Base-by-base conservation (phyloP, 2,888 invertebrate genomes). In the Panzeria rudis region DNA sequence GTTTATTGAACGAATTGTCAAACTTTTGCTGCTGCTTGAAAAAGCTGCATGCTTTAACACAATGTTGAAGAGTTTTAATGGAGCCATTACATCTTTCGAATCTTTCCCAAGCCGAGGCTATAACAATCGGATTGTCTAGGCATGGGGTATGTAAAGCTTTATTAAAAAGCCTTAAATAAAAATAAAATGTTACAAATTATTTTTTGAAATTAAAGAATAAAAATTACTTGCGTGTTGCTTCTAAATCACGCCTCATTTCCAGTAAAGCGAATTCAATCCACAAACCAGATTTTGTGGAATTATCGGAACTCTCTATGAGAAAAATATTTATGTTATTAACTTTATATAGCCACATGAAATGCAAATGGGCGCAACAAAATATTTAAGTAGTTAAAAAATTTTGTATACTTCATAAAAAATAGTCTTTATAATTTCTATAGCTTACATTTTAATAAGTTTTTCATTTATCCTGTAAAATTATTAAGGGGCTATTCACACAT, bases 221-320 rank as follows among this genome's bases (percentile, higher is more conserved):
- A 76, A 41, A 50, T 64, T 87, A 88, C 89, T 89, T 89, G 52
- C 91, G 88, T 0, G 89, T 88, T 0, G 87, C 87, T n/a, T 89
- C 91, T 6, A 88, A 87, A 84, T 91, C 92, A 17, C 88, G 90
- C 68, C 89, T 88, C 73, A 90, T 89, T 87, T 95, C 94, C 56
- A 95, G 89, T 8, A 93, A 91, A 25, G 94, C 93, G 44, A 94
- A 92, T 66, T 93, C 93, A 86, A 94, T 92, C 95, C 95, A 95
- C 83, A 94, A 93, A 61, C 93, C 93, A 0, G 93, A 93, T 90
- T 93, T 93, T 0, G 92, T 92, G 75, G 93, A 93, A 89, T 94
- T 94, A 25, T 94, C 94, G 1, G 94, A 93, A 87, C 94, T 94
- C 86, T 93, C 94, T 94, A 17, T 4, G 66, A 44, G 35, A 52